Evolutionary conservation across 2,797 vertebrate species (phyloP).

Genomic region (Thunnus albacares): DNA sequence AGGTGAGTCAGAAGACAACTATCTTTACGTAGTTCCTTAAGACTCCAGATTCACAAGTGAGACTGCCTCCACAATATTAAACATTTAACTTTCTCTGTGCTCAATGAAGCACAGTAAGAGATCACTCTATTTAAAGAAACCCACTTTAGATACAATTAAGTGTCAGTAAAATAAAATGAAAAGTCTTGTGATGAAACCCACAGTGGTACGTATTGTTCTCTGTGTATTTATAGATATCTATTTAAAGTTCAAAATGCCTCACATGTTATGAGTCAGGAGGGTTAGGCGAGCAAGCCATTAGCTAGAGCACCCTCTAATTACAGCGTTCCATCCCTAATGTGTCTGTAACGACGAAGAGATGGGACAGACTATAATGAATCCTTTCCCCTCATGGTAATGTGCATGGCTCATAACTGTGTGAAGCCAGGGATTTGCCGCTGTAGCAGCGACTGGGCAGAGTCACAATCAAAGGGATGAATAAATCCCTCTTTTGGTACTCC

Average conservation of each 20-base stretch:
- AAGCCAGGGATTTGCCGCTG: slow-evolving; percentile 52
- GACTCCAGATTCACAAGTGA: slow-evolving; percentile 22
- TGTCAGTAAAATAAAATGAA: slow-evolving; percentile 39
- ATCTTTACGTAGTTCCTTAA: slow-evolving; percentile 2
- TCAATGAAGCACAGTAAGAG: slow-evolving; percentile 21
- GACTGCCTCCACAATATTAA: slow-evolving; percentile 25
- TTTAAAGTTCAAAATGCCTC: slow-evolving; percentile 76
- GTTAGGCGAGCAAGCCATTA: slow-evolving; percentile 72
- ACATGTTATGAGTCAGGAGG: slow-evolving; percentile 69
- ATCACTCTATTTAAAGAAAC: slow-evolving; percentile 48
- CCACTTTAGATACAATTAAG: slow-evolving; percentile 49
- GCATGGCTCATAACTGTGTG: slow-evolving; percentile 54
- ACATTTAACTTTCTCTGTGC: slow-evolving; percentile 21
- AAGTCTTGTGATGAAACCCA: slow-evolving; percentile 49
- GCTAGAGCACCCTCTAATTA: slow-evolving; percentile 84
- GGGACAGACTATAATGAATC: slow-evolving; percentile 67
- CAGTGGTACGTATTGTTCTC: slow-evolving; percentile 58
- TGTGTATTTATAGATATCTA: slow-evolving; percentile 79
- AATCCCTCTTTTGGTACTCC: slow-evolving; percentile 32
- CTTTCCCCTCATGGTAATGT: slow-evolving; percentile 43
- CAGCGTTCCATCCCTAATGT: slow-evolving; percentile 84
- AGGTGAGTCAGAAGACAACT: slow-evolving; percentile 84
- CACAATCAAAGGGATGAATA: slow-evolving; percentile 57
- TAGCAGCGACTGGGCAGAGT: slow-evolving; percentile 45
- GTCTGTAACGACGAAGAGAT: slow-evolving; percentile 81